A percentile compares a stretch with the other conserved stretches of the same genome.
These are phyloP conservation scores for Papilio helenus DNA, from an alignment of 1,140 invertebrate species.

Conservation along the genomic window DNA sequence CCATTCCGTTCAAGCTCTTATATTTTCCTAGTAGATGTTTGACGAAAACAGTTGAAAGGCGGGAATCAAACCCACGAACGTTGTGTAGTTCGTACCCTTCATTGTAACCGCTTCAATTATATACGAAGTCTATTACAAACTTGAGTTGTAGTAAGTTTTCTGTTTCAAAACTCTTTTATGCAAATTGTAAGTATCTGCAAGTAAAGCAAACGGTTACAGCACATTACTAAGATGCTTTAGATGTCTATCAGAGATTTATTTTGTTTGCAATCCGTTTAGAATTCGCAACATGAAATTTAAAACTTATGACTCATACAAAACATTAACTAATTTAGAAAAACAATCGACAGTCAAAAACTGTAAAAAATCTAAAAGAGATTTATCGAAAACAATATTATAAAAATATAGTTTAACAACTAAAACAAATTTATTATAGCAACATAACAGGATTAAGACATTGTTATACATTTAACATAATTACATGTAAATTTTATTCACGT, in stretches of 20 bases:
- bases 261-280: neutral
- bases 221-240: constrained; percentile 6
- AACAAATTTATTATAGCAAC: neutral
- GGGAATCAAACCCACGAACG: no score
- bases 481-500: neutral
- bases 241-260: constrained; percentile 5
- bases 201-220: neutral
- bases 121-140: neutral
- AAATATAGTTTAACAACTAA: no score
- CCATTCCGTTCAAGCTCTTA: no score
- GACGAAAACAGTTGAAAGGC: no score
- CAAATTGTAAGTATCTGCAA: neutral
- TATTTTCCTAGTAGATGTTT: no score
- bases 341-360: no score
- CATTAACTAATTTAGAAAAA: no score
- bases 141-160: neutral
- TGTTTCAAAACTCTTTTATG: neutral
- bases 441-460: neutral
- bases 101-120: no score
- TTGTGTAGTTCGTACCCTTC: no score
- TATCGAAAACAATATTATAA: no score
- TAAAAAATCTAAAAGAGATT: no score
- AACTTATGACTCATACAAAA: neutral
- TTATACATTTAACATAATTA: neutral
- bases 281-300: neutral